These are phyloP conservation scores for Isurus oxyrinchus DNA, from an alignment of 2,113 vertebrate species.

Conservation along the genomic window DNA sequence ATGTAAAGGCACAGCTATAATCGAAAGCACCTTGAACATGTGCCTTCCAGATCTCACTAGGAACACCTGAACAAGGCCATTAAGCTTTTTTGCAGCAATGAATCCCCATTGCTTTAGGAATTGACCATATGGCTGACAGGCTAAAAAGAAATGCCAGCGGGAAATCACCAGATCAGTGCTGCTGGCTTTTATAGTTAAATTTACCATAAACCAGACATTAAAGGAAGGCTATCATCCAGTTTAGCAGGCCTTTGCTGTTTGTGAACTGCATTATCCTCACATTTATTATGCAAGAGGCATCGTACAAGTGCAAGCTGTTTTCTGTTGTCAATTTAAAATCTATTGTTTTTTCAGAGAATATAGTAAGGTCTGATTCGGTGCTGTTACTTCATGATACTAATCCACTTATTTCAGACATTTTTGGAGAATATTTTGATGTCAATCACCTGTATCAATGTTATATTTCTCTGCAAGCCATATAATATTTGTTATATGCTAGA, in stretches of 20 bases:
- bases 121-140: not conserved
- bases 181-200: not conserved
- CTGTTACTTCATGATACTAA: not conserved
- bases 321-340: not conserved
- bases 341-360: not conserved
- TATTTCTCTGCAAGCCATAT: not conserved
- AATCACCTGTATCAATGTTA: not conserved
- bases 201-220: conserved; percentile 1
- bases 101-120: not conserved
- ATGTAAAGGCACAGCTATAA: not conserved
- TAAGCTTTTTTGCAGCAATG: not conserved
- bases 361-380: not conserved
- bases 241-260: not conserved
- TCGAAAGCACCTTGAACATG: not conserved
- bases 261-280: not conserved
- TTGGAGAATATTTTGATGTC: not conserved
- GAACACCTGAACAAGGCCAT: not conserved
- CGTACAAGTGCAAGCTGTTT: not conserved
- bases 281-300: not conserved
- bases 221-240: not conserved
- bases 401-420: not conserved
- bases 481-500: too few species aligned
- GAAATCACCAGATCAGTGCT: not conserved
- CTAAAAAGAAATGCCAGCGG: not conserved
- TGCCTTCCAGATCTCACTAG: not conserved